Percentiles rank a stretch among this genome's conserved stretches.
Evolutionary conservation across 2,888 invertebrate genomes (phyloP).

Genomic region (Teinopalpus imperialis): DNA sequence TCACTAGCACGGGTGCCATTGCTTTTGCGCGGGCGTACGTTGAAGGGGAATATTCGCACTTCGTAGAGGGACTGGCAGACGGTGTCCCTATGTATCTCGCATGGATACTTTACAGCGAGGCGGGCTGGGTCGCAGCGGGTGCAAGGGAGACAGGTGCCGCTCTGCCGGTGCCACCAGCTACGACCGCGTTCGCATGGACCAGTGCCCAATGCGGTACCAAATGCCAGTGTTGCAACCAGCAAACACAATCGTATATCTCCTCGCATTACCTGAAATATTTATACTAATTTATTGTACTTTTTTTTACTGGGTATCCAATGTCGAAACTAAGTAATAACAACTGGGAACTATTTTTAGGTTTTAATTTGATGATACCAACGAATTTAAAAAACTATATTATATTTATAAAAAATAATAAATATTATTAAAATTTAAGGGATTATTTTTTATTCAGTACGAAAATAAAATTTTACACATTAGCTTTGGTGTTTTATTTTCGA

Average conservation of each 20-base stretch:
- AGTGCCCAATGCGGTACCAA: slow-evolving; percentile 52
- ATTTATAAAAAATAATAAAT: too few species aligned
- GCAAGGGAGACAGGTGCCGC: slow-evolving; percentile 86
- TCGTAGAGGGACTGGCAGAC: slow-evolving; percentile 87
- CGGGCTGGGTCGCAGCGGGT: slow-evolving; percentile 84
- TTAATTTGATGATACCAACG: too few species aligned
- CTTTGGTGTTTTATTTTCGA: too few species aligned
- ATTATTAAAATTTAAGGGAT: too few species aligned
- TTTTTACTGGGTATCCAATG: too few species aligned
- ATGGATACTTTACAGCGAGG: slow-evolving; percentile 86
- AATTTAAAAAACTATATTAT: too few species aligned
- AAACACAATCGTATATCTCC: slow-evolving; percentile 65
- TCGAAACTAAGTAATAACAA: too few species aligned
- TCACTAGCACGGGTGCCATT: slow-evolving; percentile 53
- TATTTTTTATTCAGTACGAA: too few species aligned
- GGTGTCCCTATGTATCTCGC: slow-evolving; percentile 88
- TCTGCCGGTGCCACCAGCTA: slow-evolving; percentile 87
- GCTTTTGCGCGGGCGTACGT: slow-evolving; percentile 43
- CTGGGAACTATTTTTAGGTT: too few species aligned
- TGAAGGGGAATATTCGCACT: slow-evolving; percentile 84
- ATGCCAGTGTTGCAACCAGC: slow-evolving; percentile 66
- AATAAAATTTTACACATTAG: too few species aligned
- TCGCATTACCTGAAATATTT: slow-evolving; percentile 72
- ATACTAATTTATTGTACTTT: too few species aligned
- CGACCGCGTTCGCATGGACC: slow-evolving; percentile 77